Evolutionary conservation across 2,888 invertebrate genomes (phyloP), one percentile per base, ranked within the genome.

Genomic region (Thecophora atra): DNA sequence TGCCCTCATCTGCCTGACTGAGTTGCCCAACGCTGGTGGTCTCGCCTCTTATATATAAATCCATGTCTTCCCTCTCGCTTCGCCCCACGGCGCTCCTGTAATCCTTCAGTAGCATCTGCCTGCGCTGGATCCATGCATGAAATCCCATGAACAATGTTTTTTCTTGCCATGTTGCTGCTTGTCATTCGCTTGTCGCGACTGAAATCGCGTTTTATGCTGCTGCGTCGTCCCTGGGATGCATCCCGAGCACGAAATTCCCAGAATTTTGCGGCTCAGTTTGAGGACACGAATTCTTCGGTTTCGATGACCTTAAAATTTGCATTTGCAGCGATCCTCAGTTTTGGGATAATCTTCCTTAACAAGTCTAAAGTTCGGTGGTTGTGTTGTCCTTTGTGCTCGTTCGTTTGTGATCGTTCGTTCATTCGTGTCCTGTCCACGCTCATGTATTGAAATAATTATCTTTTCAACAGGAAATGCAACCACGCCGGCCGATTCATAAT

Each of bases 31-130:
- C 42, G 69, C 47, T 69, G 69, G 69, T 69, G 69, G 69, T 60
- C 67, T 28, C 28, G 30, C 17, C 60, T 44, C 44, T 17, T 47
- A n/a, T 37, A 11, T n/a, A 47, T 47, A n/a, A 47, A 47, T 47
- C 47, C 15, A 15, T 47, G 6, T 47, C n/a, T 15, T 47, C n/a
- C 17, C 47, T 24, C 42, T 74, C 79, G n/a, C n/a, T n/a, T 75
- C 81, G 79, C 79, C 81, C 81, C 81, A 80, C 81, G 81, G 80
- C 72, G 72, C 75, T 76, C 79, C 72, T 79, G 76, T 78, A 72
- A 68, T 17, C 15, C 65, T 44, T 58, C 70, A 24, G 13, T 70
- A 65, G 66, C 71, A 60, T 58, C 70, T 30, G 71, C 63, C 65
- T 72, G 56, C 37, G 67, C 54, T 58, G 56, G 70, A 52, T 44